Evolutionary conservation across 1,140 invertebrate genomes (phyloP), one percentile per base, ranked within the genome.

Genomic region (Coboldia fuscipes): DNA sequence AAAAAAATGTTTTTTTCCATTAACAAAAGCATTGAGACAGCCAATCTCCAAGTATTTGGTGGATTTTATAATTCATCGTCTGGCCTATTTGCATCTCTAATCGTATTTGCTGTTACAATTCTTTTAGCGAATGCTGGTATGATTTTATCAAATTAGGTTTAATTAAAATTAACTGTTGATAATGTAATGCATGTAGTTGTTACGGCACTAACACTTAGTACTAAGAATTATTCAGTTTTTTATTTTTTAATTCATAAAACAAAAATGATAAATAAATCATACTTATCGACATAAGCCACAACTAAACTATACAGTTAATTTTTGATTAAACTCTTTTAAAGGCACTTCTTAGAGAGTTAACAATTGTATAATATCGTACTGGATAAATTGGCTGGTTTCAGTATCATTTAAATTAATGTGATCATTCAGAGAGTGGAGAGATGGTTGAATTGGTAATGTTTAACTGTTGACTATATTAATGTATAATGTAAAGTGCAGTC

Each of bases 11-110:
- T 37, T 30, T 27, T 19, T 30, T 30, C 16, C 12, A 33, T 35
- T 40, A 30, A 8, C 57, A 57, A 10, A 40, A 83, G 78, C 49
- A 80, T 84, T 39, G 75, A 82, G 45, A 84, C 80, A 1, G 79
- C 77, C 0, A 76, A 77, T 31, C 59, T 84, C 0, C 75, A 83
- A 50, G 75, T 84, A 0, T 78, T 71, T 44, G 78, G 79, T 1
- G 79, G 78, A 8, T 80, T 70, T 42, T 84, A 84, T 61, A 76
- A 75, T 43, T 44, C 47, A 7, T 57, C 54, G 1, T 33, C 37
- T 12, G 37, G 45, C 34, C 38, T 36, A 37, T 55, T 59, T 35
- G 40, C 51, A 21, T 46, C 52, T 5, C 39, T 57, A 17, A 45
- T 58, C 15, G n/a, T 56, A 10, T 36, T 49, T n/a, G 61, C 51